Evolutionary conservation across 2,888 invertebrate species (phyloP), one percentile per base, ranked within the genome.

Genomic region (Ramazzottius varieornatus): DNA sequence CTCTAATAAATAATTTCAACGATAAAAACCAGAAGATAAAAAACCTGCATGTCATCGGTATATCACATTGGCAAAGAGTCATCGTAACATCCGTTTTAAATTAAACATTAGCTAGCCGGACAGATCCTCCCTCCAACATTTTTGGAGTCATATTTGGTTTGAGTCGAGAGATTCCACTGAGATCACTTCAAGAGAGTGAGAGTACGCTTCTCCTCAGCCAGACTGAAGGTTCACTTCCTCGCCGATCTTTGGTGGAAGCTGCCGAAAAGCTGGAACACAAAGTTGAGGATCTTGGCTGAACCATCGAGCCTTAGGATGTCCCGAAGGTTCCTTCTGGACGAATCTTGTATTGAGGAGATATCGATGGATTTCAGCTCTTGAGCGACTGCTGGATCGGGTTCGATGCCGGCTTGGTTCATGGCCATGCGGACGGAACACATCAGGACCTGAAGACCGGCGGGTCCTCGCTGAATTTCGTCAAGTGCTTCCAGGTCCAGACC

Each of bases 361-460:
- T 54, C 20, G 29, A 54, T 29, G 20, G 13, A 16, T 29, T 54
- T 54, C 54, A 54, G 54, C 29, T 24, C 54, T 4, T 40, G 40
- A 8, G 8, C 54, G 54, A 16, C 29, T 8, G 20, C 29, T 8
- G 8, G 4, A 24, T 24, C 29, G 16, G 54, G 54, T 4, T 54
- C 29, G 29, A 54, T 24, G 4, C 54, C 54, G 20, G 54, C 29
- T 8, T 54, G 54, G n/a, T 13, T 29, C 54, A 54, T 54, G 13
- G n/a, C 54, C 54, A 54, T 16, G n/a, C 54, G 54, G 20, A 54
- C 54, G n/a, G 54, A 54, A 24, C 54, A 54, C 54, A 54, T 54
- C 20, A 54, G 54, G 20, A 29, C 54, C 54, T 54, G 54, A 4
- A 54, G 54, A 24, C 54, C 54, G 29, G 4, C 24, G 20, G 54